A percentile compares a stretch with the other conserved stretches of the same genome.
Evolutionary conservation across 30 jellyfish, hydroid and myxozoan genomes (phyloP).

Genomic region (Chrysaora quinquecirrha): DNA sequence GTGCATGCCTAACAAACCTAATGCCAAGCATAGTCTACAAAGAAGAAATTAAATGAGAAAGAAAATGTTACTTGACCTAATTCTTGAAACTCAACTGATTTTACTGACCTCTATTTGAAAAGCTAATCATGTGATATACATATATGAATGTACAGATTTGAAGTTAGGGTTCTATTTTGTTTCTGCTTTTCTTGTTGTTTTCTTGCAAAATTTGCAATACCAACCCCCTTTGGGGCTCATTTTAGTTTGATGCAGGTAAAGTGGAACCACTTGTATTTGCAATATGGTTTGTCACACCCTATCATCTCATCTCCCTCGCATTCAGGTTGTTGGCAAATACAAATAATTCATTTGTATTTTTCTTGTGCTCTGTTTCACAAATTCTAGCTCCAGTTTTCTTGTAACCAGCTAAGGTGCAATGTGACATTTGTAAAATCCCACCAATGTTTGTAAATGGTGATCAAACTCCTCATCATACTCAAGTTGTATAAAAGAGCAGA

Average conservation of each 20-base stretch:
- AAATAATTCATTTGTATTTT: too few species aligned
- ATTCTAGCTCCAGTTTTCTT: neutral
- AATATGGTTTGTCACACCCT: constrained; percentile 11
- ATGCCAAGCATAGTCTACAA: constrained; percentile 35
- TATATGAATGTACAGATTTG: neutral
- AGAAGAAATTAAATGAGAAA: constrained; percentile 1
- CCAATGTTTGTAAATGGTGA: too few species aligned
- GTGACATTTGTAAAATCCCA: neutral
- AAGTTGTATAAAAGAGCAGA: constrained; percentile 1
- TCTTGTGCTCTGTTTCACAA: neutral
- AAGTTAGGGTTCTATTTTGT: too few species aligned
- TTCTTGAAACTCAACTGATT: too few species aligned
- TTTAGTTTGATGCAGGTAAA: neutral
- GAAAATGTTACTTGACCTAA: too few species aligned
- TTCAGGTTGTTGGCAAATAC: too few species aligned
- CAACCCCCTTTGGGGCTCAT: constrained; percentile 5
- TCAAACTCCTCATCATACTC: too few species aligned
- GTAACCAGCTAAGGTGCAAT: neutral
- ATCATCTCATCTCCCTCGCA: too few species aligned
- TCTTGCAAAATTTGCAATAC: too few species aligned
- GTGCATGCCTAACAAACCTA: constrained; percentile 46
- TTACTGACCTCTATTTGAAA: too few species aligned
- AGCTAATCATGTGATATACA: too few species aligned
- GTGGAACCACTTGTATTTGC: constrained; percentile 18
- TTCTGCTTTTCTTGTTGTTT: too few species aligned